Base-by-base conservation (phyloP, 1,140 invertebrate species). In the Bathynomus jamesi region DNA sequence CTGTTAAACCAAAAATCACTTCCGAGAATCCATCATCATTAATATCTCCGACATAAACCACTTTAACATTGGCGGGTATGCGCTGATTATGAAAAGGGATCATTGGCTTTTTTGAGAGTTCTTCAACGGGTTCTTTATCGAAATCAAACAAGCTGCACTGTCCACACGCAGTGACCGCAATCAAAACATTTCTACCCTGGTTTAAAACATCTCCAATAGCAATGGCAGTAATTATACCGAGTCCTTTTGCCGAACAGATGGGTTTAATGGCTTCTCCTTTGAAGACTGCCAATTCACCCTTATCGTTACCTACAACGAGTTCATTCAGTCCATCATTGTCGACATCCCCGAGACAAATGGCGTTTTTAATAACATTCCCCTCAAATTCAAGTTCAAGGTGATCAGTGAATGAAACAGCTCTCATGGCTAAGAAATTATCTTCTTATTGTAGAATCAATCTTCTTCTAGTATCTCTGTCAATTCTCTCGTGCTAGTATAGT, bases 281-380 rank as follows among this genome's bases (percentile, higher is more conserved):
- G 79, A 89, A 93, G 75, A 93, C 86, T 28, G 83, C 85, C n/a
- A 93, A 81, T 73, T 89, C 86, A 62, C 91, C 91, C 78, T 86
- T 84, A 64, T 86, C 83, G 78, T 87, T 91, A 7, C 90, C 91
- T 69, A 91, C 85, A 61, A 89, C 84, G 53, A 93, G 81, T 82
- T 92, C 91, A 83, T 87, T 87, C 74, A 86, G 84, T 70, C 87
- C 86, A 83, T 92, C 90, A 82, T 92, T 92, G 80, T 93, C 90
- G 24, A 91, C 85, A 84, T 93, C 91, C 21, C 88, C 90, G 72
- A 92, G 83, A 10, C 84, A 85, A 75, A 92, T 81, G 4, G 89
- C 88, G 82, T 89, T 87, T 78, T 89, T 86, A 73, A 86, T 86
- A 53, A 92, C 81, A 81, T 87, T 89, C 8, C 90, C 90, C 69